Evolutionary conservation across 2,113 vertebrate species (phyloP), one percentile per base, ranked within the genome.

Genomic region (Suncus etruscus): DNA sequence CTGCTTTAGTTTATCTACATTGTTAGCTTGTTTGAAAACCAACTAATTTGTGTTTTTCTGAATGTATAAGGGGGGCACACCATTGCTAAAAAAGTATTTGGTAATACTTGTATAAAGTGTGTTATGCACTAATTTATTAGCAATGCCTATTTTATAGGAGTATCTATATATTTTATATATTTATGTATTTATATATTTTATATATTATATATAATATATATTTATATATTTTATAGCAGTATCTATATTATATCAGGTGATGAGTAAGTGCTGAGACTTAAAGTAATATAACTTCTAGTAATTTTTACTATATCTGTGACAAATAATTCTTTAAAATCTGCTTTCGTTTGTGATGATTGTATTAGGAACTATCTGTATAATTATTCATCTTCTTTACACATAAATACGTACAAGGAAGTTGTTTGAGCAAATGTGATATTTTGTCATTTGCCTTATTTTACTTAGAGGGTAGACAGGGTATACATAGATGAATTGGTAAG

Each of bases 271-370:
- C 50, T 20, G 18, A n/a, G 75, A 18, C 69, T 89, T 85, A 89
- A 81, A 89, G 18, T 76, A 50, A 45, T 68, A 31, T 86, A 47
- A 72, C 24, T 54, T 66, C 11, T 54, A 18, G 5, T 73, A 58
- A 32, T 54, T 91, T 91, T 15, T 72, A 27, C 11, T 12, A 20
- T 75, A 48, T 77, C 51, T 86, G 24, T 66, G 22, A 16, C 5
- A 65, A 72, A 85, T 6, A 73, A 22, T 31, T 54, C 7, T 63
- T 93, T 50, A 83, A 81, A 87, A 73, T 73, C 45, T 6, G 76
- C 20, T 78, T 72, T 27, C 18, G 73, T 8, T 87, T 48, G 75
- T 78, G 39, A 87, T 18, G 20, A 78, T 74, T 47, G 78, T 15
- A 54, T 87, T 66, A 86, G 47, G 27, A 39, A 29, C 27, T 58